These are phyloP conservation scores for Eucera pruinosa DNA, from an alignment of 2,888 invertebrate genomes.

Conservation along the genomic window DNA sequence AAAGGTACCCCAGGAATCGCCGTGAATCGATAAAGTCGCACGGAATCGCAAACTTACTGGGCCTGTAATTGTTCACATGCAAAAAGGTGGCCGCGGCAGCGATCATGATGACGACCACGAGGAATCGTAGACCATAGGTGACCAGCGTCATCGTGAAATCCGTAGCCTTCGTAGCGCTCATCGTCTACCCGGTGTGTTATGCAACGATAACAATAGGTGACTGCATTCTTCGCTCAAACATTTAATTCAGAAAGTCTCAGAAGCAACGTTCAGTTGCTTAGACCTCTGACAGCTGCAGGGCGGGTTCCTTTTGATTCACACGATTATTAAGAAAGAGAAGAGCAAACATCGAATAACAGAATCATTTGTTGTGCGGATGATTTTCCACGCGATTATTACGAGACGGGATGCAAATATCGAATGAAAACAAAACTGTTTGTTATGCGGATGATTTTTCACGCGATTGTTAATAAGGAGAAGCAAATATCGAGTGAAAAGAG, in stretches of 20 bases:
- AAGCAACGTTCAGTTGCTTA: constrained; percentile 49
- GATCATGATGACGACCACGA: constrained; percentile 77
- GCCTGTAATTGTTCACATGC: constrained; percentile 80
- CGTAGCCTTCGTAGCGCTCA: constrained; percentile 69
- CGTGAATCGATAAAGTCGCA: background rate
- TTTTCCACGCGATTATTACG: too few relatives aligned
- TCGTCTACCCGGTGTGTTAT: constrained; percentile 74
- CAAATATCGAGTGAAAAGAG: too few relatives aligned
- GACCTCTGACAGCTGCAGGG: constrained; percentile 30
- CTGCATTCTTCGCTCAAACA: constrained; percentile 64
- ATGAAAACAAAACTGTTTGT: too few relatives aligned
- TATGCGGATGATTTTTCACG: too few relatives aligned
- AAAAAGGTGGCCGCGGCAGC: constrained; percentile 80
- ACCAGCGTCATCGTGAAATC: constrained; percentile 66
- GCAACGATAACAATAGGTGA: constrained; percentile 70
- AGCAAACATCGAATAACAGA: background rate
- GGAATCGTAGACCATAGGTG: constrained; percentile 74
- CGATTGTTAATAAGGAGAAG: too few relatives aligned
- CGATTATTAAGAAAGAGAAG: background rate
- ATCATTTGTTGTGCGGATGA: too few relatives aligned
- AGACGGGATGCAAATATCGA: too few relatives aligned
- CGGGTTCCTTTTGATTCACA: constrained; percentile 1
- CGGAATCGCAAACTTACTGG: constrained; percentile 77
- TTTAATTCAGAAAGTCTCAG: constrained; percentile 28
- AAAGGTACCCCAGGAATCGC: too few relatives aligned